Conservation (phyloP, 2,888 invertebrate genomes). For the Parthenolecanium corni region DNA sequence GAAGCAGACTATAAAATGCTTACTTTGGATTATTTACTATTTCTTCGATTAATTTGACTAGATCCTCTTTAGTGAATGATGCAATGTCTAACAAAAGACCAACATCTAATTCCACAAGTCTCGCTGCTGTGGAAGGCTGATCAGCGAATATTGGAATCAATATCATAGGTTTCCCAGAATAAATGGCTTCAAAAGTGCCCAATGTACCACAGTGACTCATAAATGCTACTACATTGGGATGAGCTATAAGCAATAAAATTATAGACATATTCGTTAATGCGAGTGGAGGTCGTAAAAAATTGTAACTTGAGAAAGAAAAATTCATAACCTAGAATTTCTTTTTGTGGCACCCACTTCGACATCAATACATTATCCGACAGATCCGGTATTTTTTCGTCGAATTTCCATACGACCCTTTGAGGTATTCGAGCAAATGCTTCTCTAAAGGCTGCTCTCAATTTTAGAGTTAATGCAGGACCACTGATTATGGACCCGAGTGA, state of each 20-base stretch:
- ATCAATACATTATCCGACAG: not conserved
- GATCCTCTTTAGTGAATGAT: not conserved
- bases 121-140: not conserved
- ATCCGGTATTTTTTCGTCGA: not conserved
- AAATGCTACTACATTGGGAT: not conserved
- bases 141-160: not conserved
- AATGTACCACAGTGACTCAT: not conserved
- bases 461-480: not conserved
- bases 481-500: not conserved
- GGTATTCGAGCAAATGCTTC: not conserved
- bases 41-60: not conserved
- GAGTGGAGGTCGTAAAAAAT: no score
- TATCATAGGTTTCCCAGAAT: not conserved
- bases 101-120: not conserved
- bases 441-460: not conserved
- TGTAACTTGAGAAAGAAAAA: not conserved
- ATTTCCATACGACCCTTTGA: not conserved
- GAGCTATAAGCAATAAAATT: not conserved
- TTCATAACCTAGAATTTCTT: not conserved
- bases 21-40: not conserved
- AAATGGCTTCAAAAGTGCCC: not conserved
- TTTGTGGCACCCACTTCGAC: constrained; percentile 2
- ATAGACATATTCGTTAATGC: not conserved
- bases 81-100: not conserved
- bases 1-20: not conserved